Evolutionary conservation across 35 echinoderm and acorn worm genomes (phyloP).

Genomic region (Ophiothrix spiculata): DNA sequence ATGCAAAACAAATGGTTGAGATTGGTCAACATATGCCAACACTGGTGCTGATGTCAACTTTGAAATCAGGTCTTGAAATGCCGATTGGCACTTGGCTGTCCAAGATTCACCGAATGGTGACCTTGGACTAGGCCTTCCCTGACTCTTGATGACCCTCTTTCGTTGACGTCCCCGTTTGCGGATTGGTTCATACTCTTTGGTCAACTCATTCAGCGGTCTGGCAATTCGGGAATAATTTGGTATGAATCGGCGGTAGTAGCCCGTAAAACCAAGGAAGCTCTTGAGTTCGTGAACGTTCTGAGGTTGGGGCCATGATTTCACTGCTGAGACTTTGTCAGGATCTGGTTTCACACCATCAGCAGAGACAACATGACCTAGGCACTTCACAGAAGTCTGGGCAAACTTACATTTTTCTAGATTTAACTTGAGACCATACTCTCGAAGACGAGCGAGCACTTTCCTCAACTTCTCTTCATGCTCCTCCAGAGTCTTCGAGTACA

Average conservation of each 20-base stretch:
- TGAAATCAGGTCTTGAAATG: neutral
- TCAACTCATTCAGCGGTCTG: neutral
- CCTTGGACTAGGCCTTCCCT: neutral
- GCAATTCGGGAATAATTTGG: neutral
- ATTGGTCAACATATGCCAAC: neutral
- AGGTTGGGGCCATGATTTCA: neutral
- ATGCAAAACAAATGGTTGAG: constrained; percentile 15
- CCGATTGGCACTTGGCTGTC: neutral
- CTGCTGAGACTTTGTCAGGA: constrained; percentile 26
- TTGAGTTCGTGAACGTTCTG: neutral
- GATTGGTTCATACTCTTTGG: neutral
- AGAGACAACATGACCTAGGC: constrained; percentile 24
- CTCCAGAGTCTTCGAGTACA: neutral
- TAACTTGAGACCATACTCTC: constrained; percentile 11
- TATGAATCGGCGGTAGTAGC: constrained; percentile 23
- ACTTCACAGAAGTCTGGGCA: constrained; percentile 9
- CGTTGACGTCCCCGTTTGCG: neutral
- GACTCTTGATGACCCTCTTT: neutral
- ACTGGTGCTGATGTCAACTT: neutral
- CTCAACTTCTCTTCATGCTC: neutral
- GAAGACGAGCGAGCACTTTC: neutral
- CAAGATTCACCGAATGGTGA: neutral
- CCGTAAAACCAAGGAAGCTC: constrained; percentile 2
- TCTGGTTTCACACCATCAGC: constrained; percentile 30
- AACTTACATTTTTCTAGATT: constrained; percentile 25